These are phyloP conservation scores for Petromus typicus DNA, from an alignment of 2,113 vertebrate species.

Conservation along the genomic window DNA sequence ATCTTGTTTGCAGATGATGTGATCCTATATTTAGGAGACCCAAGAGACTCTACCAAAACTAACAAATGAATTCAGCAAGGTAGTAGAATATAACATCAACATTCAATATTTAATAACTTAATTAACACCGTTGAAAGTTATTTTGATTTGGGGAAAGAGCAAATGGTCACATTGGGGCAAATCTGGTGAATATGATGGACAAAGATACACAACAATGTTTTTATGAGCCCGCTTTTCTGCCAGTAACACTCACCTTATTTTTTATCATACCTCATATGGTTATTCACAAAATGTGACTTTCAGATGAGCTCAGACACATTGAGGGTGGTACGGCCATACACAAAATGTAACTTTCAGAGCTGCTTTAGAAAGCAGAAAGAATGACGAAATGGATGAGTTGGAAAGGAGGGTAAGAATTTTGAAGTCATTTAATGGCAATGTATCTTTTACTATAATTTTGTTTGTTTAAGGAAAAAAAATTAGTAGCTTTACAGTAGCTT, in stretches of 20 bases:
- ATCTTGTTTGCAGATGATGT: background rate
- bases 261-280: background rate
- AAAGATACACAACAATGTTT: background rate
- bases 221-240: background rate
- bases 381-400: background rate
- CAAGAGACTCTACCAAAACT: background rate
- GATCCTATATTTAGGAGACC: background rate
- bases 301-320: too few relatives aligned
- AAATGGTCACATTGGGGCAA: background rate
- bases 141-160: background rate
- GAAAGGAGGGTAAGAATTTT: background rate
- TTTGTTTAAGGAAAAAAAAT: background rate
- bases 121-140: background rate
- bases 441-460: background rate
- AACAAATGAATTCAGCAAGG: background rate
- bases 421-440: background rate
- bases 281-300: background rate
- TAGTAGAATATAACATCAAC: background rate
- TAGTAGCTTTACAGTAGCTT: background rate
- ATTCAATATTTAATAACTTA: background rate
- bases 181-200: background rate
- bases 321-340: too few relatives aligned
- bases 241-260: background rate
- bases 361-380: background rate
- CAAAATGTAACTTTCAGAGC: background rate